A percentile compares a stretch with the other conserved stretches of the same genome.
Evolutionary conservation across 2,113 vertebrate genomes (phyloP).

Genomic region (Psittacus erithacus): DNA sequence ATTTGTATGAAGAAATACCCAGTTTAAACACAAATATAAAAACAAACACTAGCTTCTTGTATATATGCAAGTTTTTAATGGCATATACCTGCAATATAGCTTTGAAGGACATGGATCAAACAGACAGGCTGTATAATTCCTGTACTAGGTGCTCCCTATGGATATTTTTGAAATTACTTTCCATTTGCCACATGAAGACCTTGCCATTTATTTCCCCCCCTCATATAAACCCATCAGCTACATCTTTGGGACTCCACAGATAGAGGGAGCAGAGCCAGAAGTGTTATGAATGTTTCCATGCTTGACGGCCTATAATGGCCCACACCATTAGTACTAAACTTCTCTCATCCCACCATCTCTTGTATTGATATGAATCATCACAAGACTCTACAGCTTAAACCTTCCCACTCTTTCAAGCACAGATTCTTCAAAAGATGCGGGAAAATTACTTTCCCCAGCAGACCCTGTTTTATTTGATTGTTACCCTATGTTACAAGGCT

Average conservation of each 20-base stretch:
- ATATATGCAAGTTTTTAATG: neutral
- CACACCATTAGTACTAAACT: neutral
- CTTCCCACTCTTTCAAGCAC: neutral
- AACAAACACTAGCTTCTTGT: neutral
- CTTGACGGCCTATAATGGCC: neutral
- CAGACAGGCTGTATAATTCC: neutral
- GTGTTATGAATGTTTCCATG: neutral
- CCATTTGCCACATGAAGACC: neutral
- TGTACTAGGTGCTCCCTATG: neutral
- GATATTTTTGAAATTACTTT: neutral
- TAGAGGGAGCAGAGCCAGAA: neutral
- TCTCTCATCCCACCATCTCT: accelerated
- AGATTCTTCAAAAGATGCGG: neutral
- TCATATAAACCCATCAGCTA: neutral
- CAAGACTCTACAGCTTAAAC: neutral
- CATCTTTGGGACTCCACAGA: neutral
- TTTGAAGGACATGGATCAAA: neutral
- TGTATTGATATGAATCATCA: neutral
- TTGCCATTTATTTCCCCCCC: neutral
- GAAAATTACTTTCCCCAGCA: neutral
- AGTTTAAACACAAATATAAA: neutral
- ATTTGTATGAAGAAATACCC: neutral
- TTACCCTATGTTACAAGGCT: conserved; percentile 2
- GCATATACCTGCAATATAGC: neutral
- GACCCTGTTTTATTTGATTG: neutral